Evolutionary conservation across 2,888 invertebrate species (phyloP).

Genomic region (Cryptus armator): DNA sequence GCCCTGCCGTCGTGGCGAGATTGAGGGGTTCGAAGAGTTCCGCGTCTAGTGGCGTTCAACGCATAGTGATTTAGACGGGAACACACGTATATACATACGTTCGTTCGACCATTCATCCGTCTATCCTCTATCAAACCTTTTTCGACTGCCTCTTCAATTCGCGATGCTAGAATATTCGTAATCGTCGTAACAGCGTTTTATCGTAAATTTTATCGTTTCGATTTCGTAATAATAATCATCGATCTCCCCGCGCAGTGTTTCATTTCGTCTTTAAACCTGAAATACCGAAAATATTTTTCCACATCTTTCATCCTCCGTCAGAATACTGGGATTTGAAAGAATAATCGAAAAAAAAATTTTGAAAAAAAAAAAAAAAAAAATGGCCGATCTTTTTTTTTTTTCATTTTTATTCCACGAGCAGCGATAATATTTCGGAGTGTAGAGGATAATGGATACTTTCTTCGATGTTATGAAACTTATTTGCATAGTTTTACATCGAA

Average conservation of each 20-base stretch:
- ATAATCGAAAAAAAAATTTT: too few species aligned
- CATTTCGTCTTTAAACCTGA: too few species aligned
- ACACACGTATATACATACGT: slow-evolving; percentile 13
- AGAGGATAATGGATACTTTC: too few species aligned
- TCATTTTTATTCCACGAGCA: too few species aligned
- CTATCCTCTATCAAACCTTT: slow-evolving; percentile 9
- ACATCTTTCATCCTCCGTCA: too few species aligned
- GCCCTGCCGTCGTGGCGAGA: slow-evolving; percentile 49
- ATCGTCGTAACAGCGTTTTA: not conserved
- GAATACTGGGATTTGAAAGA: too few species aligned
- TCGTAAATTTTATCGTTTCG: not conserved
- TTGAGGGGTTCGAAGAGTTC: slow-evolving; percentile 57
- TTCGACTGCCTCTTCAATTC: slow-evolving; percentile 43
- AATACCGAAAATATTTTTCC: too few species aligned
- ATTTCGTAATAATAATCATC: not conserved
- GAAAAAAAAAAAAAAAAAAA: too few species aligned
- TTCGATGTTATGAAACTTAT: too few species aligned
- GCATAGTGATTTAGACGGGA: slow-evolving; percentile 21
- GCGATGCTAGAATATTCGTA: slow-evolving; percentile 1
- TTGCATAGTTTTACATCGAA: not conserved
- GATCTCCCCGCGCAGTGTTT: not conserved
- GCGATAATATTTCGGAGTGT: too few species aligned
- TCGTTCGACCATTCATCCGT: too few species aligned
- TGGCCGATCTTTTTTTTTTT: too few species aligned
- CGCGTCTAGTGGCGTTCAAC: slow-evolving; percentile 21